Conservation (phyloP, 2,113 vertebrate species). For the Panthera tigris region DNA sequence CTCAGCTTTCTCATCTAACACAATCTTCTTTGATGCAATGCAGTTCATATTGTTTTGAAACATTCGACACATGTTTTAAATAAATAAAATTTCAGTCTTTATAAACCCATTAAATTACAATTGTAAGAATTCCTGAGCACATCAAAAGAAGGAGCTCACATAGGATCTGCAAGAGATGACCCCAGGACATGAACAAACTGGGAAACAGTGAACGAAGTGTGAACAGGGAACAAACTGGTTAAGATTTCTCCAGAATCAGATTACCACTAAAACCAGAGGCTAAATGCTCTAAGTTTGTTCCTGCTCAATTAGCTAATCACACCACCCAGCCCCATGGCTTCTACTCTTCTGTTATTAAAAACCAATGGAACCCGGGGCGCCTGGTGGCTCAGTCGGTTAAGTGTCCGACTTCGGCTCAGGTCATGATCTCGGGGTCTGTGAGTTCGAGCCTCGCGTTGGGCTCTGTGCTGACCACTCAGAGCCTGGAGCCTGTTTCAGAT, state of each 20-base stretch:
- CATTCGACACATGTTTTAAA: background rate
- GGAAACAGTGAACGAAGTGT: background rate
- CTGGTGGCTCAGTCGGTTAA: no score
- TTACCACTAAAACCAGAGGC: background rate
- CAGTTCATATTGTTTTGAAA: slow-evolving; percentile 10
- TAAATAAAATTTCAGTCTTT: background rate
- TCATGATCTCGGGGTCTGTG: no score
- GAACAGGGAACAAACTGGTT: no score
- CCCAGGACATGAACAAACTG: no score
- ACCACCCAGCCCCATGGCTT: background rate
- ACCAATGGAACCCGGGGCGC: background rate
- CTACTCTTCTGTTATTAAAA: background rate
- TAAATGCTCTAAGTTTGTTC: background rate
- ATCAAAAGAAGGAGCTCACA: background rate
- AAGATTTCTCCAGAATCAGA: background rate
- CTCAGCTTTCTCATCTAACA: background rate
- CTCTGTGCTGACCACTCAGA: no score
- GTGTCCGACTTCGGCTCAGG: no score
- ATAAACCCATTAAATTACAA: slow-evolving; percentile 18
- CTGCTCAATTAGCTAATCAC: background rate
- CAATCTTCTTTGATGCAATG: slow-evolving; percentile 6
- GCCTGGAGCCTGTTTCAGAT: no score
- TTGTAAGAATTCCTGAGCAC: background rate
- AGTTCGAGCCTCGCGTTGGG: no score
- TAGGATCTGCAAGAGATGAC: background rate